These are phyloP conservation scores for Axinella damicornis DNA, from an alignment of 37 sponge, comb jelly and placozoan genomes.

Conservation along the genomic window DNA sequence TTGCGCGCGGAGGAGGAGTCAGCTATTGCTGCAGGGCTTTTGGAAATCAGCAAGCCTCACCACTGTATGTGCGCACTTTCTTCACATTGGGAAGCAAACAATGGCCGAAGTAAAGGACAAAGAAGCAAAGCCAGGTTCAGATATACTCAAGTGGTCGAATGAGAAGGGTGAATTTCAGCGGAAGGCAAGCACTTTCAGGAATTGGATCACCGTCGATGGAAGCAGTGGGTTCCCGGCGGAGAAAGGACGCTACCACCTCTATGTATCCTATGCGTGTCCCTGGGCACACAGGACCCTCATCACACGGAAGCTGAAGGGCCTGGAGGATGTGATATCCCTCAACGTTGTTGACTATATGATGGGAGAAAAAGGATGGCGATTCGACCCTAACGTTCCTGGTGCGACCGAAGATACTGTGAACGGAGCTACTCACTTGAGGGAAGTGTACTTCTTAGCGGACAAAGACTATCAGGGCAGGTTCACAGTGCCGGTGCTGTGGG, in stretches of 20 bases:
- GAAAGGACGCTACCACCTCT: slow-evolving; percentile 87
- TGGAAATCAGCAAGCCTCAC: too few relatives aligned
- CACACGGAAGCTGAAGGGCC: slow-evolving; percentile 79
- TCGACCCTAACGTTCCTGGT: slow-evolving; percentile 59
- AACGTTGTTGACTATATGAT: slow-evolving; percentile 74
- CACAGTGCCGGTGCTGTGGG: slow-evolving; percentile 91
- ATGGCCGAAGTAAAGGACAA: too few relatives aligned
- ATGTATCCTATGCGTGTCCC: slow-evolving; percentile 92
- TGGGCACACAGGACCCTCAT: slow-evolving; percentile 92
- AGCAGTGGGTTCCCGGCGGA: slow-evolving; percentile 76
- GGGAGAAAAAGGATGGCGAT: slow-evolving; percentile 84
- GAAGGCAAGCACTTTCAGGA: slow-evolving; percentile 61
- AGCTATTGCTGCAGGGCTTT: too few relatives aligned
- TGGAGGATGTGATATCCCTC: slow-evolving; percentile 83
- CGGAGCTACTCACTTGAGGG: slow-evolving; percentile 66
- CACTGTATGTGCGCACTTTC: too few relatives aligned
- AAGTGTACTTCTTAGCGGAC: slow-evolving; percentile 75
- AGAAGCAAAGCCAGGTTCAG: too few relatives aligned
- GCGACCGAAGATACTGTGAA: slow-evolving; percentile 81
- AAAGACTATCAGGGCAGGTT: slow-evolving; percentile 77
- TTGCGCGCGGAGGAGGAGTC: too few relatives aligned
- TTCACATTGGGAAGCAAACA: too few relatives aligned
- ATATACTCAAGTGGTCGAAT: too few relatives aligned
- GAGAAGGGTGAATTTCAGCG: slow-evolving; percentile 80
- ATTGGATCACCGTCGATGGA: slow-evolving; percentile 63